Evolutionary conservation across 2,113 vertebrate genomes (phyloP).

Genomic region (Apodemus speciosus): DNA sequence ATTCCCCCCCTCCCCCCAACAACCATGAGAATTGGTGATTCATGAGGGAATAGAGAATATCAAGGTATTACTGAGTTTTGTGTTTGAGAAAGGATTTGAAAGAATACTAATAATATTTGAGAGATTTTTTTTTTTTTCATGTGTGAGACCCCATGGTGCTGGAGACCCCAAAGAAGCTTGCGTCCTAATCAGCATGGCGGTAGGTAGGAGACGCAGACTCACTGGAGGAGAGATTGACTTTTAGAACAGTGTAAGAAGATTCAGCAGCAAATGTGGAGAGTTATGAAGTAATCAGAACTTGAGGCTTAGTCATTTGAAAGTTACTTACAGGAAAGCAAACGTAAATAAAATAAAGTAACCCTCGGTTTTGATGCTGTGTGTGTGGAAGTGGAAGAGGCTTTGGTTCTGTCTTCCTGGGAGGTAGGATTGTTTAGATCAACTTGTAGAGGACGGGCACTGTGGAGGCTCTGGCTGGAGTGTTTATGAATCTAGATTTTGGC

Average conservation of each 20-base stretch:
- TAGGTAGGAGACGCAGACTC: not conserved
- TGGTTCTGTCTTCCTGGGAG: not conserved
- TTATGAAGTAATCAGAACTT: conserved; percentile 23
- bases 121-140: conserved; percentile 10
- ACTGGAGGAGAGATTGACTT: not conserved
- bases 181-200: not conserved
- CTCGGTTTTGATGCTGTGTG: not conserved
- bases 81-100: conserved; percentile 41
- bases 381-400: not conserved
- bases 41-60: not conserved
- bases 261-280: not conserved
- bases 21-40: conserved; percentile 11
- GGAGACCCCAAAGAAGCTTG: not conserved
- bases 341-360: conserved; percentile 9
- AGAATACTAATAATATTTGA: conserved; percentile 45
- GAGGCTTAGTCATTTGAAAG: conserved; percentile 27
- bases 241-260: not conserved
- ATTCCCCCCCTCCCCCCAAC: not conserved
- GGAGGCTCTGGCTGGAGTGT: not conserved
- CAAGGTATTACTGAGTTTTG: conserved; percentile 36
- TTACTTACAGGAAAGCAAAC: conserved; percentile 4
- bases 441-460: not conserved
- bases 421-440: conserved; percentile 7
- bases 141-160: not conserved
- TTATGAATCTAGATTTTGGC: conserved; percentile 42